A percentile compares a stretch with the other conserved stretches of the same genome.
Conservation (phyloP, 1,140 invertebrate species). For the Drosophila nigromelanica region DNA sequence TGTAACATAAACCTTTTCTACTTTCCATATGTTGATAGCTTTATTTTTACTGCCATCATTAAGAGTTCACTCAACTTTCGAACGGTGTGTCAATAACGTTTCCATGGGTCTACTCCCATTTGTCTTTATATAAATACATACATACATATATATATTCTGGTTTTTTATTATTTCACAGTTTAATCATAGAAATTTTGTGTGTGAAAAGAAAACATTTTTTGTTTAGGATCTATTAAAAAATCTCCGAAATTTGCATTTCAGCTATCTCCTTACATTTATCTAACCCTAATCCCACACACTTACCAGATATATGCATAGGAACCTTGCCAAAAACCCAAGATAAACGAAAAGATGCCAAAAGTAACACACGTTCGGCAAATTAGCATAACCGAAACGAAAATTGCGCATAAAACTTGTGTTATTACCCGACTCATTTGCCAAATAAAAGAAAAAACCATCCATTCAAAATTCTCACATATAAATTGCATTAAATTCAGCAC, state of each 20-base stretch:
- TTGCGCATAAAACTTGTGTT: conserved; percentile 70
- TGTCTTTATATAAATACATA: not conserved
- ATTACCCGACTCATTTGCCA: conserved; percentile 52
- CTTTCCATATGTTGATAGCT: not conserved
- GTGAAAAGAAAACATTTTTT: conserved; percentile 50
- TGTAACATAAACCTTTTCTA: too few species aligned
- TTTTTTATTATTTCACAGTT: conserved; percentile 52
- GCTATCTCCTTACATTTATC: conserved; percentile 46
- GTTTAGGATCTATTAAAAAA: not conserved
- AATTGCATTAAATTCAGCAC: conserved; percentile 58
- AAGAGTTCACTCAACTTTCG: conserved; percentile 21
- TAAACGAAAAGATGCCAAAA: conserved; percentile 42
- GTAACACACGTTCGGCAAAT: conserved; percentile 66
- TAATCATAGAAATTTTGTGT: conserved; percentile 27
- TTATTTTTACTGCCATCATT: not conserved
- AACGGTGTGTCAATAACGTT: not conserved
- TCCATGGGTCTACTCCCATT: not conserved
- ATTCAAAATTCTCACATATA: conserved; percentile 67
- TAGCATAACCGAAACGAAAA: conserved; percentile 52
- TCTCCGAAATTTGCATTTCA: conserved; percentile 9
- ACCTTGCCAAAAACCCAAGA: conserved; percentile 32
- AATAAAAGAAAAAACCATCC: conserved; percentile 35
- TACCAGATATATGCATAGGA: conserved; percentile 2
- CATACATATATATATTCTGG: too few species aligned
- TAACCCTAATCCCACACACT: conserved; percentile 23